phyloP scores from a whole-genome alignment of 2,797 vertebrate genomes.

The Sebastes dallii region DNA sequence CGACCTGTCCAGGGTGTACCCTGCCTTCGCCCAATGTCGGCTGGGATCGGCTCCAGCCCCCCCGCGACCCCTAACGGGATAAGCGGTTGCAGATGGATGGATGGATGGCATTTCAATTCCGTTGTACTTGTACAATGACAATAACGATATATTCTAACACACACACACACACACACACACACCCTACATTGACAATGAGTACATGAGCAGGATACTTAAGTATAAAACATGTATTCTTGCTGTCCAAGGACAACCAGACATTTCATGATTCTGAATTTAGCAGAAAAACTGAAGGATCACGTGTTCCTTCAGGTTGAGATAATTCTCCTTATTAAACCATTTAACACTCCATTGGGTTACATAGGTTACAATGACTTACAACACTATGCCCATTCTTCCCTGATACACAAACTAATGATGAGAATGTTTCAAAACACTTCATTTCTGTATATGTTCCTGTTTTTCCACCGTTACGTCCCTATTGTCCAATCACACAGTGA shows the following conservation, averaged over 20 bases:
- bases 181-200: not conserved
- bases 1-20: too few species aligned
- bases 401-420: not conserved
- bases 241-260: not conserved
- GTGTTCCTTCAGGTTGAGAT: not conserved
- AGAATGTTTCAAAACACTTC: not conserved
- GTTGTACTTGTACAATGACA: too few species aligned
- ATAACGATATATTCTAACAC: too few species aligned
- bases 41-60: too few species aligned
- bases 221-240: not conserved
- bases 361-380: not conserved
- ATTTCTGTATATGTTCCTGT: not conserved
- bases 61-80: too few species aligned
- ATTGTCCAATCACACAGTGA: not conserved
- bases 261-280: not conserved
- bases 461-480: not conserved
- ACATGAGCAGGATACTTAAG: not conserved
- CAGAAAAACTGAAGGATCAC: not conserved
- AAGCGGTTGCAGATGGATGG: too few species aligned
- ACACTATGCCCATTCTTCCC: not conserved
- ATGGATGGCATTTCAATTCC: too few species aligned
- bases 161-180: too few species aligned
- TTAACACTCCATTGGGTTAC: not conserved
- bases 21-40: too few species aligned
- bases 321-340: not conserved